phyloP scores from a whole-genome alignment of 2,797 vertebrate species.

The Thripadectes ignobilis region DNA sequence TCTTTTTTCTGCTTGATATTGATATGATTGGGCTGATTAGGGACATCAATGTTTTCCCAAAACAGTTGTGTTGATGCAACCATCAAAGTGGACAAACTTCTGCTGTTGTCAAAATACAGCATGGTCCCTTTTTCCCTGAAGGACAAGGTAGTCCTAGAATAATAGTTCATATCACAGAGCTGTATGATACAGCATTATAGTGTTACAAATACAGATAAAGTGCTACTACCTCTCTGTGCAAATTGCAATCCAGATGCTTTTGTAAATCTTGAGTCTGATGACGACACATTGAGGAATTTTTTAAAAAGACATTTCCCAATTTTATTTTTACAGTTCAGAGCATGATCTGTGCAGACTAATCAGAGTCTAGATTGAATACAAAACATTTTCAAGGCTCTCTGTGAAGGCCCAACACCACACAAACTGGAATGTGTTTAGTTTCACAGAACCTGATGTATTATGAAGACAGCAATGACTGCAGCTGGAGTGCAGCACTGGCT shows the following conservation, averaged over 20 bases:
- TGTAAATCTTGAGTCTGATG: background rate
- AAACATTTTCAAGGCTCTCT: background rate
- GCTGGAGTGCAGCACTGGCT: background rate
- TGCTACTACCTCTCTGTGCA: background rate
- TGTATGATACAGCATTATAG: background rate
- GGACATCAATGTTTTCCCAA: background rate
- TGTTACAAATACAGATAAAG: background rate
- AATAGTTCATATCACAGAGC: background rate
- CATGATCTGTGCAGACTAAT: background rate
- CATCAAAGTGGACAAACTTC: background rate
- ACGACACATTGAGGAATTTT: background rate
- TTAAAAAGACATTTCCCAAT: background rate
- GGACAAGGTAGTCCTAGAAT: background rate
- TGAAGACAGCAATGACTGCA: background rate
- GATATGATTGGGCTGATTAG: background rate
- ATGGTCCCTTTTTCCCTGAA: background rate
- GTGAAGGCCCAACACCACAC: background rate
- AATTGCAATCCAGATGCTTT: background rate
- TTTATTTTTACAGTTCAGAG: background rate
- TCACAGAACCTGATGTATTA: background rate
- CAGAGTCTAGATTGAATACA: background rate
- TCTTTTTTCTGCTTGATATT: background rate
- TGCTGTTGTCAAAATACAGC: background rate
- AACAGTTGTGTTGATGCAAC: background rate
- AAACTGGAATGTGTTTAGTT: background rate